Evolutionary conservation across 2,797 vertebrate genomes (phyloP).

Genomic region (Sebastes diploproa): DNA sequence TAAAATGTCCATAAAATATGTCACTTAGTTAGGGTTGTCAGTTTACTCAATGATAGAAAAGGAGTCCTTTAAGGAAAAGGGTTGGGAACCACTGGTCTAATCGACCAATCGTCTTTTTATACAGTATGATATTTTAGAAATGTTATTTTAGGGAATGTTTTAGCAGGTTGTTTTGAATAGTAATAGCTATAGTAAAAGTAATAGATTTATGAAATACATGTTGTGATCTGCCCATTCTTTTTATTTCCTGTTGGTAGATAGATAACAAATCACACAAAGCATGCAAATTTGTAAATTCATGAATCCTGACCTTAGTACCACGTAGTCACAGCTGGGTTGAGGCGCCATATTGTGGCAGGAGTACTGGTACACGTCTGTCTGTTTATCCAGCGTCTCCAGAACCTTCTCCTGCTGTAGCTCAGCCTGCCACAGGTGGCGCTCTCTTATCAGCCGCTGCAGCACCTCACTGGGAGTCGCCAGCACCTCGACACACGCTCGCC

Average conservation of each 20-base stretch:
- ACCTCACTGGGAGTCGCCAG: constrained; percentile 85
- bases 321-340: constrained; percentile 89
- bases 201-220: rapidly evolving
- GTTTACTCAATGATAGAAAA: too few relatives aligned
- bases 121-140: not conserved
- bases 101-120: not conserved
- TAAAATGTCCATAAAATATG: too few relatives aligned
- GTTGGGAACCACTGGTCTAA: not conserved
- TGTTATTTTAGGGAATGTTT: not conserved
- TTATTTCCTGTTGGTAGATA: not conserved
- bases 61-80: too few relatives aligned
- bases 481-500: constrained; percentile 88
- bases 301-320: constrained; percentile 88
- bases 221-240: not conserved
- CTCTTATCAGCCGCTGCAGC: constrained; percentile 88
- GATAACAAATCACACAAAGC: not conserved
- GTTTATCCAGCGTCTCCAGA: constrained; percentile 88
- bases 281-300: not conserved
- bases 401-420: constrained; percentile 91
- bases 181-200: not conserved
- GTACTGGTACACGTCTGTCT: constrained; percentile 92
- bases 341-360: constrained; percentile 90
- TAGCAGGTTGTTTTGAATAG: not conserved
- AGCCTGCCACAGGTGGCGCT: constrained; percentile 86
- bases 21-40: too few relatives aligned